Evolutionary conservation across 2,888 invertebrate genomes (phyloP).

Genomic region (Chrysomela aeneicollis): DNA sequence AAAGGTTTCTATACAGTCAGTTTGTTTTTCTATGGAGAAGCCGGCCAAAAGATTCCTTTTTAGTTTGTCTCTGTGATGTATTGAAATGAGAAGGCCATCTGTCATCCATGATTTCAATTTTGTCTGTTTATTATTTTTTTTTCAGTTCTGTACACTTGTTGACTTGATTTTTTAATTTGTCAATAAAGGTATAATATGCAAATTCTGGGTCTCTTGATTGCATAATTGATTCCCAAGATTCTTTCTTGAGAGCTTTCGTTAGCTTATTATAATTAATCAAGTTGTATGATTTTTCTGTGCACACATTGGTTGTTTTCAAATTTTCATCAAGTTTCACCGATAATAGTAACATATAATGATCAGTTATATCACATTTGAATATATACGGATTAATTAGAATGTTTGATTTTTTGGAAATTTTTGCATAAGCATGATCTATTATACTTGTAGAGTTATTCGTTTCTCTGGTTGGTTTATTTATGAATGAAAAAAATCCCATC

Average conservation of each 20-base stretch:
- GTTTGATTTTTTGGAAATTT: neutral
- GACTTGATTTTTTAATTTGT: neutral
- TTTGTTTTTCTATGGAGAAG: neutral
- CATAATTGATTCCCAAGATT: neutral
- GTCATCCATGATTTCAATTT: constrained; percentile 12
- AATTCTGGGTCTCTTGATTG: neutral
- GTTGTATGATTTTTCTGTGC: neutral
- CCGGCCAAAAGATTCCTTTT: neutral
- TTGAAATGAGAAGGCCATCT: neutral
- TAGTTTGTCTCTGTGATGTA: neutral
- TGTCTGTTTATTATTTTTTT: constrained; percentile 3
- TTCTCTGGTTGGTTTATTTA: constrained; percentile 16
- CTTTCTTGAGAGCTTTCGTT: neutral
- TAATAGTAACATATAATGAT: constrained; percentile 12
- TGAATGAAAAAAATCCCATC: constrained; percentile 3
- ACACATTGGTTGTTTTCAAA: neutral
- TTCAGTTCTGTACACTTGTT: neutral
- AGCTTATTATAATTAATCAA: constrained; percentile 1
- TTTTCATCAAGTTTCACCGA: neutral
- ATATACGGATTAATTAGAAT: constrained; percentile 6
- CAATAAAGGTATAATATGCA: no score
- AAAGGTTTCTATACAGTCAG: neutral
- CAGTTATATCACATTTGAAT: constrained; percentile 5
- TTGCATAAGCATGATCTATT: constrained; percentile 5
- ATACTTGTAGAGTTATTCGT: neutral